phyloP scores from a whole-genome alignment of 2,888 invertebrate genomes.

The Ceraclea dissimilis region DNA sequence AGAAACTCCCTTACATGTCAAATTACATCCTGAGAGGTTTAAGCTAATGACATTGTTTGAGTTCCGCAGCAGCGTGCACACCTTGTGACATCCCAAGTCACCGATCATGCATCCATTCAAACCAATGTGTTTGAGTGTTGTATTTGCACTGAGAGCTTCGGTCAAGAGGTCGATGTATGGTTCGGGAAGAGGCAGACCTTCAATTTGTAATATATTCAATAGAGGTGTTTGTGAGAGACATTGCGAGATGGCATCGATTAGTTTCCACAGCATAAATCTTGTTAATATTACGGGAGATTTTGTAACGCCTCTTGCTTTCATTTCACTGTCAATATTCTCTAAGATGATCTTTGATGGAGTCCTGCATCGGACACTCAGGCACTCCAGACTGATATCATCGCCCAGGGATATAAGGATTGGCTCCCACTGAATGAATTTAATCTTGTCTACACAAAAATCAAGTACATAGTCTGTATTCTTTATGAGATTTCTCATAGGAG shows the following conservation, averaged over 20 bases:
- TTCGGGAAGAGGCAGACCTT: conserved; percentile 62
- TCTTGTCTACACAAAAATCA: conserved; percentile 68
- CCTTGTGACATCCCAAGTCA: conserved; percentile 62
- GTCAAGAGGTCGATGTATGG: conserved; percentile 57
- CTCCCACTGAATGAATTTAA: conserved; percentile 69
- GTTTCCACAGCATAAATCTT: conserved; percentile 58
- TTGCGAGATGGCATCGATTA: conserved; percentile 57
- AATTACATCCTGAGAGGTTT: conserved; percentile 61
- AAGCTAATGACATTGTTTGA: conserved; percentile 60
- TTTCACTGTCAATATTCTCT: conserved; percentile 49
- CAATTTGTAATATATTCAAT: conserved; percentile 56
- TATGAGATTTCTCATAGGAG: conserved; percentile 39
- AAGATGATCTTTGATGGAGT: conserved; percentile 43
- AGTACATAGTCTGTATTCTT: conserved; percentile 46
- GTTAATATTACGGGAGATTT: conserved; percentile 60
- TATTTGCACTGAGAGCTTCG: conserved; percentile 55
- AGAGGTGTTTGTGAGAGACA: conserved; percentile 56
- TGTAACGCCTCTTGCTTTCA: conserved; percentile 53
- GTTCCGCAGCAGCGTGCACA: conserved; percentile 61
- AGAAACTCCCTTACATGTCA: conserved; percentile 55
- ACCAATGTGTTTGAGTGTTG: conserved; percentile 58
- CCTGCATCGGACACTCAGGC: conserved; percentile 59
- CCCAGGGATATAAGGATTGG: conserved; percentile 65
- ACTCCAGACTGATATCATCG: conserved; percentile 63
- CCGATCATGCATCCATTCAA: conserved; percentile 61